Base-by-base conservation (phyloP, 2,797 vertebrate species). In the Scomberomorus guttatus region DNA sequence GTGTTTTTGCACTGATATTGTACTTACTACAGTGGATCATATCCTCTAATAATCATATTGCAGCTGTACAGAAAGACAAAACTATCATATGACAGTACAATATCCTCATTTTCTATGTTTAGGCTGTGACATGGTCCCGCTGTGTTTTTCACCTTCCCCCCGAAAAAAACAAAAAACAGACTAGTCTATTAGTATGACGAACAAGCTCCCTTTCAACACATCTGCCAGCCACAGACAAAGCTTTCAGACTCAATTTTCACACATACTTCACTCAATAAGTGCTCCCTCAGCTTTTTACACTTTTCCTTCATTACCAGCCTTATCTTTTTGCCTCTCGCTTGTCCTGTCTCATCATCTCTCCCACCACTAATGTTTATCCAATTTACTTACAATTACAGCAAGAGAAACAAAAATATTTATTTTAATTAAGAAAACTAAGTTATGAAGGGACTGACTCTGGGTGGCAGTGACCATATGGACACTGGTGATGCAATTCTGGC, bases 391-490 rank as follows among this genome's bases (percentile, higher is more conserved):
- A 89, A 89, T 86, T 80, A 86, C 80, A 86, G 77, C n/a, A 55
- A 51, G 52, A 83, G 64, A 88, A 87, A 86, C 65, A 42, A 75
- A 87, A 91, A 90, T 90, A 85, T 91, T 90, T 85, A 65, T 87
- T 92, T 90, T 84, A 92, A 91, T 92, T 92, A 92, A 81, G 88
- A 79, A 85, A 88, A 83, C 75, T 24, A 79, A 89, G 87, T 85
- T 90, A 87, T 72, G 83, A 86, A 72, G 62, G 67, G 69, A 79
- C 65, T 78, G 79, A 89, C 81, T 89, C 37, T 24, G 68, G 63
- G 75, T 92, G 91, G 85, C 87, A 87, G 87, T 88, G 89, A 87
- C 89, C 92, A 93, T 92, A 94, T 94, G 92, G 93, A 90, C 90
- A 83, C 83, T 79, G 77, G 77, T 71, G 84, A 89, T 83, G 84